Evolutionary conservation across 1,140 invertebrate species (phyloP).

Genomic region (Atta cephalotes): DNA sequence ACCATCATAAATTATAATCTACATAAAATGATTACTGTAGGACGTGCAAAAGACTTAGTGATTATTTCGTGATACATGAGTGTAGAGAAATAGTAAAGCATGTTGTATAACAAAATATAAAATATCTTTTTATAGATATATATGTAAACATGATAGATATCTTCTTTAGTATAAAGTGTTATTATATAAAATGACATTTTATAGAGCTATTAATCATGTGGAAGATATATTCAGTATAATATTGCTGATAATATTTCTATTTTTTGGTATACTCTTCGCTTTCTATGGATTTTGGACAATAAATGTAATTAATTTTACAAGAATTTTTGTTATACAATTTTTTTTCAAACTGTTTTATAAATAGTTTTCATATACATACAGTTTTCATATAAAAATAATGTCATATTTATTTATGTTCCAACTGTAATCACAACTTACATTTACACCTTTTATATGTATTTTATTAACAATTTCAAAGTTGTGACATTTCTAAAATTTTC

Average conservation of each 20-base stretch:
- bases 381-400: too few species aligned
- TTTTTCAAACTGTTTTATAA: background rate
- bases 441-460: too few species aligned
- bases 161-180: background rate
- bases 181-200: background rate
- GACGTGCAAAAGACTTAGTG: too few species aligned
- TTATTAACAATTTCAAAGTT: too few species aligned
- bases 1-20: too few species aligned
- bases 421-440: too few species aligned
- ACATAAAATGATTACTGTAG: too few species aligned
- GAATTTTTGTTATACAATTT: background rate
- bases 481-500: too few species aligned
- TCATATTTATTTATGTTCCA: too few species aligned
- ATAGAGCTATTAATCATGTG: constrained; percentile 20
- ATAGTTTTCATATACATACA: too few species aligned
- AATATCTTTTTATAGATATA: background rate
- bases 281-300: constrained; percentile 33
- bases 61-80: too few species aligned
- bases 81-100: too few species aligned
- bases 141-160: background rate
- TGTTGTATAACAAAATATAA: background rate
- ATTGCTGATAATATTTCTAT: constrained; percentile 38
- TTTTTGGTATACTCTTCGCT: constrained; percentile 28
- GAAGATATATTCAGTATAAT: constrained; percentile 32
- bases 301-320: constrained; percentile 33